A percentile compares a stretch with the other conserved stretches of the same genome.
Evolutionary conservation across 2,797 vertebrate genomes (phyloP).

Genomic region (Gadopsis marmoratus): DNA sequence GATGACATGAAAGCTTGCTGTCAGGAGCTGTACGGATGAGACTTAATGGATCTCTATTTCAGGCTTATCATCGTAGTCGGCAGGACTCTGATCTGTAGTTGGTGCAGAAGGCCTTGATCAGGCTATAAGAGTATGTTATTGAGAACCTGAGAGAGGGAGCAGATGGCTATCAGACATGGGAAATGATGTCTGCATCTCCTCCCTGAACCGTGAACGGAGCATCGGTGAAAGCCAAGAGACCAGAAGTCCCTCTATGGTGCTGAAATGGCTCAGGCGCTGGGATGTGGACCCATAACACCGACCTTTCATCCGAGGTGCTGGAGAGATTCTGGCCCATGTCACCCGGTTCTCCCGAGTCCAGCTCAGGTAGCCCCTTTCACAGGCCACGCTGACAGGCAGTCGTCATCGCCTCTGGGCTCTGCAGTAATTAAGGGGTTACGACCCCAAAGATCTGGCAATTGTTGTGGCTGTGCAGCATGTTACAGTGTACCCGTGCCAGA

Average conservation of each 20-base stretch:
- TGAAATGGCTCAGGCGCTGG: constrained; percentile 74
- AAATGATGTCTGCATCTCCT: constrained; percentile 70
- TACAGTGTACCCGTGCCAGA: constrained; percentile 72
- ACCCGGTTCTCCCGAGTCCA: constrained; percentile 59
- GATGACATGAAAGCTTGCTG: constrained; percentile 28
- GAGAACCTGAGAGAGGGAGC: constrained; percentile 69
- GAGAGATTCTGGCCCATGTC: constrained; percentile 67
- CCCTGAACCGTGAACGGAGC: constrained; percentile 44
- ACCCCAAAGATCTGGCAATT: constrained; percentile 74
- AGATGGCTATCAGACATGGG: constrained; percentile 78
- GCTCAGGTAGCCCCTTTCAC: constrained; percentile 76
- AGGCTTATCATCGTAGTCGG: constrained; percentile 65
- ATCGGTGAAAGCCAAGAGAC: constrained; percentile 77
- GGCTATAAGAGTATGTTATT: constrained; percentile 48
- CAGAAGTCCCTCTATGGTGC: constrained; percentile 71
- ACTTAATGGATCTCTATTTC: constrained; percentile 63
- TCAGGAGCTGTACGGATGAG: constrained; percentile 41
- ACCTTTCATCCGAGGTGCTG: constrained; percentile 80
- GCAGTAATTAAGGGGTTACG: constrained; percentile 80
- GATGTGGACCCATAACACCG: constrained; percentile 67
- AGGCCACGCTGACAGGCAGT: constrained; percentile 63
- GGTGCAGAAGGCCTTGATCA: constrained; percentile 83
- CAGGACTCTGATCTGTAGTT: constrained; percentile 66
- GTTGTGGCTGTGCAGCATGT: constrained; percentile 69
- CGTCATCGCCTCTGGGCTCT: constrained; percentile 68